Evolutionary conservation across 2,797 vertebrate genomes (phyloP).

Genomic region (Malurus leucopterus): DNA sequence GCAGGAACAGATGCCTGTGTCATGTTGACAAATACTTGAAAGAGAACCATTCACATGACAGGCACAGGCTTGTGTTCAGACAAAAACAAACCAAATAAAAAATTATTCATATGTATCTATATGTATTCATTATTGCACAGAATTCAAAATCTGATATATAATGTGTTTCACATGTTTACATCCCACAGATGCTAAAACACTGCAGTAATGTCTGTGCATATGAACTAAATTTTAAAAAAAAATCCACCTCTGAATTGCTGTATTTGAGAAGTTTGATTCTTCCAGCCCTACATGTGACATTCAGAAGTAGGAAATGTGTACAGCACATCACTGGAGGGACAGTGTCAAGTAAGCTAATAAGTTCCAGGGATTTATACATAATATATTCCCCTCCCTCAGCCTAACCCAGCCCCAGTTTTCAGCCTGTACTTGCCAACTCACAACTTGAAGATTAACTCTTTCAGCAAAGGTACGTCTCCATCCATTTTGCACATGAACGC

Average conservation of each 20-base stretch:
- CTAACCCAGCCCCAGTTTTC: not conserved
- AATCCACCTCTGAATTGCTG: not conserved
- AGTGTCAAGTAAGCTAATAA: not conserved
- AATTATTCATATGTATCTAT: not conserved
- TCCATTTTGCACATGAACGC: not conserved
- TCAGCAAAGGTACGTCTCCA: not conserved
- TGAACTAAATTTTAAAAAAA: not conserved
- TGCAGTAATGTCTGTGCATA: not conserved
- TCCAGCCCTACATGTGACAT: not conserved
- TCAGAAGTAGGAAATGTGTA: not conserved
- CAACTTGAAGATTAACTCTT: not conserved
- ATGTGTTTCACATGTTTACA: not conserved
- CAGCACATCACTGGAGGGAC: not conserved
- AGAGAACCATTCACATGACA: conserved; percentile 81
- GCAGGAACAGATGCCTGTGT: conserved; percentile 84
- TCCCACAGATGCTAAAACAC: not conserved
- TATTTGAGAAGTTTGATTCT: not conserved
- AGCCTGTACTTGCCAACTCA: not conserved
- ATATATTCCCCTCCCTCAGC: not conserved
- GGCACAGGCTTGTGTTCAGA: conserved; percentile 75
- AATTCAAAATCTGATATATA: not conserved
- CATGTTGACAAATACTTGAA: conserved; percentile 77
- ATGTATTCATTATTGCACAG: not conserved
- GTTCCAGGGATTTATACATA: not conserved
- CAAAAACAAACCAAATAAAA: not conserved